Evolutionary conservation across 2,797 vertebrate genomes (phyloP).

Genomic region (Nannoperca australis): DNA sequence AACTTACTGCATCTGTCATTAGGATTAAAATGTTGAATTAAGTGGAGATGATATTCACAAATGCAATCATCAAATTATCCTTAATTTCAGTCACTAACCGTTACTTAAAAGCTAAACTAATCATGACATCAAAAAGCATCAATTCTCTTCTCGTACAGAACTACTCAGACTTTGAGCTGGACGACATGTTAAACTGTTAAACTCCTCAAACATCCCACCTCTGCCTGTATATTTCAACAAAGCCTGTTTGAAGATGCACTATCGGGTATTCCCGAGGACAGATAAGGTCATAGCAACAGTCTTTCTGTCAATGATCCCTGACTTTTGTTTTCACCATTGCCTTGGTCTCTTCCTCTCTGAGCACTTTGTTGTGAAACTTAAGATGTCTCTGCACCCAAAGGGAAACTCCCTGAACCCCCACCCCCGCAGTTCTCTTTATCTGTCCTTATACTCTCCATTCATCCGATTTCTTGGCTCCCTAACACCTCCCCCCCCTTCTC

Average conservation of each 20-base stretch:
- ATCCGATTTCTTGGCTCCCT: slow-evolving; percentile 30
- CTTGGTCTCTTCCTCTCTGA: slow-evolving; percentile 5
- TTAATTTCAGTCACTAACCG: background rate
- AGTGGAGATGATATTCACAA: background rate
- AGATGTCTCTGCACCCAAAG: slow-evolving; percentile 13
- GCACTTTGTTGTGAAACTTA: slow-evolving; percentile 64
- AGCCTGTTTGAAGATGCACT: background rate
- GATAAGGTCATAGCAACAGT: background rate
- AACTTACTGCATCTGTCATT: background rate
- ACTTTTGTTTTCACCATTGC: slow-evolving; percentile 24
- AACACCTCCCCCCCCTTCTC: slow-evolving; percentile 7
- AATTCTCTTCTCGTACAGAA: background rate
- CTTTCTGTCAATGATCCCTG: slow-evolving; percentile 14
- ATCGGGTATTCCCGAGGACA: background rate
- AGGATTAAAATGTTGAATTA: background rate
- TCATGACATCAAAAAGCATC: background rate
- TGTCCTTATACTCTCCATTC: slow-evolving; percentile 41
- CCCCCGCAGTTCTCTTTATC: slow-evolving; percentile 8
- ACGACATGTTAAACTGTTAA: too few relatives aligned
- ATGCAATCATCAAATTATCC: background rate
- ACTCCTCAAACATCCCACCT: background rate
- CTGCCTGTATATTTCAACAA: background rate
- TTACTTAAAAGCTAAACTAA: background rate
- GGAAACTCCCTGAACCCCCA: slow-evolving; percentile 46
- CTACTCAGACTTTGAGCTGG: background rate